phyloP scores from a whole-genome alignment of 2,888 invertebrate genomes.

The Pyrochroa serraticornis region DNA sequence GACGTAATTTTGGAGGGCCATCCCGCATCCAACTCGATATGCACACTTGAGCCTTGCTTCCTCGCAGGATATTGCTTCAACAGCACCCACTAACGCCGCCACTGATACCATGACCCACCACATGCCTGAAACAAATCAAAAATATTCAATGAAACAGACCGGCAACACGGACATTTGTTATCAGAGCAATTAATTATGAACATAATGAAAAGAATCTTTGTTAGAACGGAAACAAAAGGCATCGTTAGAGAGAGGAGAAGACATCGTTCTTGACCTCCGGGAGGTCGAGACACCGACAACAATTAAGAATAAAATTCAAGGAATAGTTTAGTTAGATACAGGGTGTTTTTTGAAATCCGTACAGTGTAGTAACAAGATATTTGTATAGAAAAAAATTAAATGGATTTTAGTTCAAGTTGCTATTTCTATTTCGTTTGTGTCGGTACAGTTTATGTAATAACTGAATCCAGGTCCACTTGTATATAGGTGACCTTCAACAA shows the following conservation, averaged over 20 bases:
- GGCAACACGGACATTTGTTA: no score
- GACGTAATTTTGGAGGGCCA: slow-evolving; percentile 78
- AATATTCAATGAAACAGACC: background rate
- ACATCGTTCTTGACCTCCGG: background rate
- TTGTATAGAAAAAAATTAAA: no score
- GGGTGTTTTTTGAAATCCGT: no score
- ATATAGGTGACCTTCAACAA: no score
- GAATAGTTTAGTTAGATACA: no score
- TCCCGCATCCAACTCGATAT: slow-evolving; percentile 76
- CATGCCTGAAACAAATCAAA: slow-evolving; percentile 50
- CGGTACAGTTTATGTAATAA: no score
- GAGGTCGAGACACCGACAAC: no score
- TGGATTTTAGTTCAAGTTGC: no score
- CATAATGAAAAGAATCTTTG: background rate
- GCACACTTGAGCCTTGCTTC: slow-evolving; percentile 76
- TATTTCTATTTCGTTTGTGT: no score
- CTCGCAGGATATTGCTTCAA: slow-evolving; percentile 61
- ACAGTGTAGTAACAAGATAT: no score
- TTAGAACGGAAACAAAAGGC: background rate
- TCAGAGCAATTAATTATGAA: slow-evolving; percentile 1
- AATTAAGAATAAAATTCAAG: no score
- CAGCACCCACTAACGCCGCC: slow-evolving; percentile 50
- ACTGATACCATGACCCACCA: slow-evolving; percentile 55
- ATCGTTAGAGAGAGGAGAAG: background rate
- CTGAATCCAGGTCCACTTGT: no score